Evolutionary conservation across 92 coral and sea anemone species (phyloP).

Genomic region (Hydrozoanthus gracilis): DNA sequence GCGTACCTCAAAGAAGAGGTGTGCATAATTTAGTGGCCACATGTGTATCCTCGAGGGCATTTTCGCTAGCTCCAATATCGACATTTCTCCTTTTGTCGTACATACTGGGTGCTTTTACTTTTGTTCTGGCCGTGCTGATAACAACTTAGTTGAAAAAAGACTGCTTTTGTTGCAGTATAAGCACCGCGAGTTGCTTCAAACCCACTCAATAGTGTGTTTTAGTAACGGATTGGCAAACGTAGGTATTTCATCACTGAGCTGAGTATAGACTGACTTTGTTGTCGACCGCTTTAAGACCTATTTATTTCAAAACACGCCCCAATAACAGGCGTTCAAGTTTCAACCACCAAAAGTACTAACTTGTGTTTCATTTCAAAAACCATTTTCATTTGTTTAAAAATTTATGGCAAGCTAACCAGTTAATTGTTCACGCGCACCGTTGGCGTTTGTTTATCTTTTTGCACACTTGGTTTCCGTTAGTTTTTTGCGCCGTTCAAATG

Average conservation of each 20-base stretch:
- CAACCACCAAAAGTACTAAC: not conserved
- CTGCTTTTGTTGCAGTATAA: not conserved
- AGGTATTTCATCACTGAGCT: not conserved
- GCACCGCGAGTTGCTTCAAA: not conserved
- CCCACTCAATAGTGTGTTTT: not conserved
- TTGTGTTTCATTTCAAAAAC: not conserved
- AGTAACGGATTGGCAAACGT: not conserved
- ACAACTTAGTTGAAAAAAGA: not conserved
- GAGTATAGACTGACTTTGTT: not conserved
- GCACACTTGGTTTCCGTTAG: constrained; percentile 6
- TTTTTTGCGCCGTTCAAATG: constrained; percentile 1
- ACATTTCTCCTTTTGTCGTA: not conserved
- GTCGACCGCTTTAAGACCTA: not conserved
- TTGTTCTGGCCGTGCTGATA: constrained; percentile 1
- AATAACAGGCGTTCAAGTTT: not conserved
- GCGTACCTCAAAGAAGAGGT: not conserved
- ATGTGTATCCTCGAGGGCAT: constrained; percentile 23
- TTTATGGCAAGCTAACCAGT: not conserved
- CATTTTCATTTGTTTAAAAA: no score
- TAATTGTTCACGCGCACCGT: not conserved
- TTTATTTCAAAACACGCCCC: not conserved
- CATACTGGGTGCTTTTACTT: not conserved
- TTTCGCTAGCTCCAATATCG: constrained; percentile 36
- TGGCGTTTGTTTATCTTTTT: constrained; percentile 14
- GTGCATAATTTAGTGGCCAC: constrained; percentile 23